These are phyloP conservation scores for Coregonus ussuriensis DNA, from an alignment of 2,797 vertebrate genomes.

Conservation along the genomic window DNA sequence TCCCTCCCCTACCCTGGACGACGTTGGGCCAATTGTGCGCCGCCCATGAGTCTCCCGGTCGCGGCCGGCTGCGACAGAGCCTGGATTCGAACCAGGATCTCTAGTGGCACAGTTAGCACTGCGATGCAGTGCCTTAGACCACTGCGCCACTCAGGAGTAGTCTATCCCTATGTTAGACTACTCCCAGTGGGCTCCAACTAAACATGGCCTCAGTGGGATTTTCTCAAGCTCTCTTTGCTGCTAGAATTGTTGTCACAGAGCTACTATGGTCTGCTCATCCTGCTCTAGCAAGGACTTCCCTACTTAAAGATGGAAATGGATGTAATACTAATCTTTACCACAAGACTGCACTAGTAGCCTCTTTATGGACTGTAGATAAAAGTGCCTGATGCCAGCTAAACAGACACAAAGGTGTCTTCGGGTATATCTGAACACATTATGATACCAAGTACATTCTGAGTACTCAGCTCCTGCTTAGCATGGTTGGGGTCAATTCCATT, in stretches of 20 bases:
- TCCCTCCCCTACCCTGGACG: too few species aligned
- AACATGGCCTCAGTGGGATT: too few species aligned
- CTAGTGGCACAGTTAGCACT: too few species aligned
- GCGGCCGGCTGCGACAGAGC: too few species aligned
- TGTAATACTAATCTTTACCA: slow-evolving; percentile 48
- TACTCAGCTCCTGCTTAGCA: neutral
- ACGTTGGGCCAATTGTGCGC: too few species aligned
- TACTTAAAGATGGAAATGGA: neutral
- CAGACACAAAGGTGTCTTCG: neutral
- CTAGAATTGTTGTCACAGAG: neutral
- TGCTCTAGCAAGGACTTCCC: neutral
- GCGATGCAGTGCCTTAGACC: too few species aligned
- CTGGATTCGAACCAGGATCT: too few species aligned
- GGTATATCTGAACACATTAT: neutral
- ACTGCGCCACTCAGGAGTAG: too few species aligned
- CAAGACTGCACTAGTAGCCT: slow-evolving; percentile 53
- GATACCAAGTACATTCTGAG: neutral
- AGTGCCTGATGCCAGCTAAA: neutral
- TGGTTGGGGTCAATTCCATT: neutral
- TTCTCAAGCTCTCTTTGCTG: too few species aligned
- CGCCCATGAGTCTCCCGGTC: too few species aligned
- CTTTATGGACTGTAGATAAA: neutral
- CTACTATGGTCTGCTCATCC: neutral
- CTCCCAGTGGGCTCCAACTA: neutral
- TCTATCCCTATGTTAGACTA: neutral